These are phyloP conservation scores for Hypotaenidia okinawae DNA, from an alignment of 2,797 vertebrate genomes.

Conservation along the genomic window DNA sequence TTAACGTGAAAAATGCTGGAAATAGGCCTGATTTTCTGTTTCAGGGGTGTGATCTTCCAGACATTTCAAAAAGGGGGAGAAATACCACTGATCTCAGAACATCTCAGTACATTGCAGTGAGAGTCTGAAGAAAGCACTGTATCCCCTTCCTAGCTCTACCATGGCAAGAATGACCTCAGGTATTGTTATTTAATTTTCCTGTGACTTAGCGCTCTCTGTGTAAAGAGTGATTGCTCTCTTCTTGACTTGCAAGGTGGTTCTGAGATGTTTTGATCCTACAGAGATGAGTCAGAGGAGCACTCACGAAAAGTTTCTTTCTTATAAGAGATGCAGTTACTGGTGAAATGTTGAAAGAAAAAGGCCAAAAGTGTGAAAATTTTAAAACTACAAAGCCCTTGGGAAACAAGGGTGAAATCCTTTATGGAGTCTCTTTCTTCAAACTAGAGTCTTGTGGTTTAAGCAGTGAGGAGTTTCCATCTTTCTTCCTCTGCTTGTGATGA, in stretches of 20 bases:
- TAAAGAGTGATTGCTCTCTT: background rate
- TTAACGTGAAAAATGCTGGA: background rate
- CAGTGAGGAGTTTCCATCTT: background rate
- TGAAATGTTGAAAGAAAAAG: constrained; percentile 12
- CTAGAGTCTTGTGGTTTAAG: background rate
- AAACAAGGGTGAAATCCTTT: background rate
- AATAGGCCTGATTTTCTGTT: background rate
- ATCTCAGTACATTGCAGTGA: background rate
- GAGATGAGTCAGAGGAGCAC: background rate
- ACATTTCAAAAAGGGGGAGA: background rate
- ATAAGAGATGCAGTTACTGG: background rate
- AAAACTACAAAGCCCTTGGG: background rate
- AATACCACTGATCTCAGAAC: background rate
- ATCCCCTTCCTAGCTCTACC: background rate
- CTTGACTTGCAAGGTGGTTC: constrained; percentile 6
- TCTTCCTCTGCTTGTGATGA: background rate
- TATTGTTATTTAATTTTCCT: constrained; percentile 20
- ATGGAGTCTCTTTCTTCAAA: background rate
- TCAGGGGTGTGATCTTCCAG: background rate
- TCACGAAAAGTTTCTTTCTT: background rate
- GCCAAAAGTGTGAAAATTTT: background rate
- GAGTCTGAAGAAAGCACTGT: background rate
- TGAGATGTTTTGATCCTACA: background rate
- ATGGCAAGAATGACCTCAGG: background rate
- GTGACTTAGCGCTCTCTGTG: background rate